Evolutionary conservation across 1,140 invertebrate species (phyloP).

Genomic region (Saxidomus purpurata): DNA sequence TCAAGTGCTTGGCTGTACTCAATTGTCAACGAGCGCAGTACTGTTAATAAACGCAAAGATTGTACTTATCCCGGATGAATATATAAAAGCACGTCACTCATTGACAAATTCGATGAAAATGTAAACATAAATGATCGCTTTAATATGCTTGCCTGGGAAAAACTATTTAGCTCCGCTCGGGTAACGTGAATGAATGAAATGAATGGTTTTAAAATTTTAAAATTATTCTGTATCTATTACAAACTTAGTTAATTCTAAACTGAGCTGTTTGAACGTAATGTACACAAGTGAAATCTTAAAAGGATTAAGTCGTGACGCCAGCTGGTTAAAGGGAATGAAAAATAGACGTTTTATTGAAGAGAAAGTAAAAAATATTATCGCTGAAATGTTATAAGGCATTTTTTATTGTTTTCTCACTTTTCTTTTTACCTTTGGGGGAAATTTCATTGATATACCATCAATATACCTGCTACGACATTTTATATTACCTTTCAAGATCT

Average conservation of each 20-base stretch:
- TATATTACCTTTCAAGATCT: neutral
- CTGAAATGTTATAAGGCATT: neutral
- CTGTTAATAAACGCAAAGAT: constrained; percentile 7
- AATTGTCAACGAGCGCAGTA: neutral
- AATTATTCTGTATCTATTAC: constrained; percentile 5
- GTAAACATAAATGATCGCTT: constrained; percentile 11
- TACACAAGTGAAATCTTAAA: neutral
- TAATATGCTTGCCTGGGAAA: constrained; percentile 18
- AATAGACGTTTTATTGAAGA: neutral
- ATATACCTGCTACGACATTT: neutral
- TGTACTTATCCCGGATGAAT: constrained; percentile 20
- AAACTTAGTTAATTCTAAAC: constrained; percentile 5
- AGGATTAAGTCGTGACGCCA: neutral
- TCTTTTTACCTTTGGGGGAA: neutral
- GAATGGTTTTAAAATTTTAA: constrained; percentile 6
- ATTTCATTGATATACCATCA: neutral
- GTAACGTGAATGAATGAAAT: neutral
- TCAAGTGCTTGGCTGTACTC: neutral
- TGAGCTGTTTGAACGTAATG: neutral
- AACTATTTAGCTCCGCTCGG: constrained; percentile 20
- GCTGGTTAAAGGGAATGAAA: neutral
- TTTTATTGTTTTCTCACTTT: constrained; percentile 16
- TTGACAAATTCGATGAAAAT: constrained; percentile 24
- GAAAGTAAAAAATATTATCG: neutral
- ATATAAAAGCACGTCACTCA: constrained; percentile 12